Percentiles rank a stretch among this genome's conserved stretches.
Conservation (phyloP, 2,888 invertebrate species). For the Cephonodes hylas region DNA sequence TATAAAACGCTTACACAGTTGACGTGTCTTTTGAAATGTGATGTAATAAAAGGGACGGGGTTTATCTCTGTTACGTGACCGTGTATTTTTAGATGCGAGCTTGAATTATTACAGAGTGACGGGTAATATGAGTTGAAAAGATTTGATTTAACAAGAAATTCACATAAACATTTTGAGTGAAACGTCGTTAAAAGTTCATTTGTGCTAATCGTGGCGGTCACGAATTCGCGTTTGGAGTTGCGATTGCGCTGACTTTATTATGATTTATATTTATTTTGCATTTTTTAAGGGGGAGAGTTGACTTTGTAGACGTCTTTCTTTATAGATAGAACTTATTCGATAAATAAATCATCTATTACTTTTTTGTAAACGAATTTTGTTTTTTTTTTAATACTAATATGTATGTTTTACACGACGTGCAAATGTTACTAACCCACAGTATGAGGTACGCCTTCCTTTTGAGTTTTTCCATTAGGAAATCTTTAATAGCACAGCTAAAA, state of each 20-base stretch:
- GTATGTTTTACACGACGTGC: too few species aligned
- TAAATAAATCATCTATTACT: too few species aligned
- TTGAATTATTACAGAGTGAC: slow-evolving; percentile 29
- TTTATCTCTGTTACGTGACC: slow-evolving; percentile 35
- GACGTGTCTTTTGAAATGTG: slow-evolving; percentile 41
- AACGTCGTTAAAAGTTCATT: slow-evolving; percentile 20
- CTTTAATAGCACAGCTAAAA: too few species aligned
- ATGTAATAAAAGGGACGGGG: slow-evolving; percentile 31
- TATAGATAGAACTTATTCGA: not conserved
- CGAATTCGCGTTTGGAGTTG: not conserved
- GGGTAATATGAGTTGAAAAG: slow-evolving; percentile 25
- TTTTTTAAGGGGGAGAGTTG: not conserved
- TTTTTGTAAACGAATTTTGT: too few species aligned
- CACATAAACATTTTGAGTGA: slow-evolving; percentile 22
- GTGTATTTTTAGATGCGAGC: slow-evolving; percentile 28
- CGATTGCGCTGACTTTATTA: not conserved
- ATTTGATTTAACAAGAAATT: slow-evolving; percentile 28
- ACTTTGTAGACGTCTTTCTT: not conserved
- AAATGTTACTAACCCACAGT: too few species aligned
- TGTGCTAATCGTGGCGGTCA: slow-evolving; percentile 6
- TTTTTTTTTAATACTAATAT: too few species aligned
- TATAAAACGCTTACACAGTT: slow-evolving; percentile 48
- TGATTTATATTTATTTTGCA: not conserved
- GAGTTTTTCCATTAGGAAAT: too few species aligned
- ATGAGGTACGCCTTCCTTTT: too few species aligned